phyloP scores from a whole-genome alignment of 2,113 vertebrate species.

The Alosa alosa region DNA sequence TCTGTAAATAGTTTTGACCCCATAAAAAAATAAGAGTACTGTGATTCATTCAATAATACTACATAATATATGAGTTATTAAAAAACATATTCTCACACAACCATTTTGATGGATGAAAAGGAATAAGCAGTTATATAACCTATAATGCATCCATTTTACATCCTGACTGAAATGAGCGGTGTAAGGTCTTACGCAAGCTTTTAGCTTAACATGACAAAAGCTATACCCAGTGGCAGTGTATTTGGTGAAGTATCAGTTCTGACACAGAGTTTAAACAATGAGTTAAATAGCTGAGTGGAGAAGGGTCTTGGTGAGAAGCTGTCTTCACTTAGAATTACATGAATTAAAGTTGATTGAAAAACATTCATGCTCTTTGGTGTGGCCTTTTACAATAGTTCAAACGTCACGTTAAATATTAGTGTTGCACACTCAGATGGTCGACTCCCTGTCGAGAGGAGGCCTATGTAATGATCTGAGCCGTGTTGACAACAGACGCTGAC shows the following conservation, averaged over 20 bases:
- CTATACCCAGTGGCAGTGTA: background rate
- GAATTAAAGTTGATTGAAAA: background rate
- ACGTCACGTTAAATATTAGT: constrained; percentile 8
- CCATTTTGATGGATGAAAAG: background rate
- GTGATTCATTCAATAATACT: background rate
- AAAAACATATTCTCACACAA: constrained; percentile 1
- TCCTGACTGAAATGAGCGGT: background rate
- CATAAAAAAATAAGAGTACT: background rate
- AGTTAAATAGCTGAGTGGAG: background rate
- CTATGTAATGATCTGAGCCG: background rate
- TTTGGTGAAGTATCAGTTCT: background rate
- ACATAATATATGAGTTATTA: background rate
- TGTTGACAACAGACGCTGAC: background rate
- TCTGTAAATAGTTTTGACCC: constrained; percentile 5
- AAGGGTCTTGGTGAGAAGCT: background rate
- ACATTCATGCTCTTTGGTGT: background rate
- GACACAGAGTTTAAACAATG: background rate
- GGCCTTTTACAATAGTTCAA: constrained; percentile 5
- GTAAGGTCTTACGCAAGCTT: constrained; percentile 9
- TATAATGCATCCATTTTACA: background rate
- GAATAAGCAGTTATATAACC: constrained; percentile 6
- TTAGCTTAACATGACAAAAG: background rate
- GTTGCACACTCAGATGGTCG: background rate
- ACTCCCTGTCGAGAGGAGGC: background rate
- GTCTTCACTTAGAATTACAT: background rate